Conservation (phyloP, 1,140 invertebrate species). For the Hermatobates lingyangjiaoensis region DNA sequence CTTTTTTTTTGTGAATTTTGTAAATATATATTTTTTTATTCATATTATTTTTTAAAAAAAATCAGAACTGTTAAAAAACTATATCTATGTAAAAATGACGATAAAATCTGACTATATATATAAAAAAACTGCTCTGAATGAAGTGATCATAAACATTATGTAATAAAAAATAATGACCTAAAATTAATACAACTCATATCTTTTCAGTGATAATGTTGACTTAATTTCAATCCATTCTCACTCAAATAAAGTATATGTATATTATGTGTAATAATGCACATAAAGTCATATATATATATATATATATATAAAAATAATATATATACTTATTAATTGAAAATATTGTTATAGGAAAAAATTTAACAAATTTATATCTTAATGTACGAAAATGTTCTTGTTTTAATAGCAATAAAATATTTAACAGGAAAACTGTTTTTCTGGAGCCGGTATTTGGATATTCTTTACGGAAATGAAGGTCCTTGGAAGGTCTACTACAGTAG, state of each 20-base stretch:
- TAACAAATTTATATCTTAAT: conserved; percentile 11
- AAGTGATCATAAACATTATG: background rate
- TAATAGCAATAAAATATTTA: conserved; percentile 15
- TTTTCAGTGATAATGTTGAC: conserved; percentile 9
- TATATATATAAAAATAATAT: conserved; percentile 10
- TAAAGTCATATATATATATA: conserved; percentile 6
- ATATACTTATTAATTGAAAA: conserved; percentile 12
- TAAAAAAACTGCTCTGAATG: conserved; percentile 1
- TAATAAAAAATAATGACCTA: conserved; percentile 6
- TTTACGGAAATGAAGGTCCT: no score
- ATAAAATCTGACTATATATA: conserved; percentile 1
- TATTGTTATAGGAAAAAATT: conserved; percentile 14
- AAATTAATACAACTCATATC: conserved; percentile 2
- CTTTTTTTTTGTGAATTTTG: no score
- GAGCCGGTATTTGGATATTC: no score
- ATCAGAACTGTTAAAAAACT: no score
- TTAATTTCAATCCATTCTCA: conserved; percentile 12
- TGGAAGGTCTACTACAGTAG: no score
- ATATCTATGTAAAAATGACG: conserved; percentile 3
- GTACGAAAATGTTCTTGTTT: conserved; percentile 12
- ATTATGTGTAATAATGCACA: conserved; percentile 6
- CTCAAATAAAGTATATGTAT: conserved; percentile 1
- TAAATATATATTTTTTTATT: no score
- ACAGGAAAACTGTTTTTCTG: no score
- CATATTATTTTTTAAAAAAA: no score